These are phyloP conservation scores for Bruchidius siliquastri DNA, from an alignment of 2,888 invertebrate species.

Conservation along the genomic window DNA sequence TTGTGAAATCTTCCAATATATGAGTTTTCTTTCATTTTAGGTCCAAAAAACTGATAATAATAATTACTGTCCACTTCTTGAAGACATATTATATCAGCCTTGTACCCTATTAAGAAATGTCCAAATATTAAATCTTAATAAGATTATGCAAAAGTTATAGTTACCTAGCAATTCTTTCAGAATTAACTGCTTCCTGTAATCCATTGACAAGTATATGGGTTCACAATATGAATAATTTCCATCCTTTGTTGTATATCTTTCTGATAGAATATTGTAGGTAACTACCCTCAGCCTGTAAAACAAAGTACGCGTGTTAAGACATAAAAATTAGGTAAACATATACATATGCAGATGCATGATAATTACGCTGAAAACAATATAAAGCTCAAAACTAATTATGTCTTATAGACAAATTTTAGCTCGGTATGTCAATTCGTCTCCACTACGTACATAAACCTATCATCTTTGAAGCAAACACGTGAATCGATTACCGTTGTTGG, in stretches of 20 bases:
- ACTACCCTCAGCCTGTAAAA: constrained; percentile 73
- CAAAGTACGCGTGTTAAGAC: too few relatives aligned
- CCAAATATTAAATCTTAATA: constrained; percentile 17
- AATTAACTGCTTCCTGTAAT: constrained; percentile 82
- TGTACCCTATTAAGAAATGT: constrained; percentile 61
- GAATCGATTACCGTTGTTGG: too few relatives aligned
- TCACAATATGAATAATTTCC: constrained; percentile 81
- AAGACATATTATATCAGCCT: constrained; percentile 83
- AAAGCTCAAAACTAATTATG: too few relatives aligned
- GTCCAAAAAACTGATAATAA: constrained; percentile 62
- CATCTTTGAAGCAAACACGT: too few relatives aligned
- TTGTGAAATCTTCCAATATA: constrained; percentile 60
- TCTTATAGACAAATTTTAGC: too few relatives aligned
- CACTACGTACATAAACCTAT: too few relatives aligned
- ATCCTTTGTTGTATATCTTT: constrained; percentile 82
- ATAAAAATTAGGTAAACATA: too few relatives aligned
- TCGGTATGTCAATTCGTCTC: too few relatives aligned
- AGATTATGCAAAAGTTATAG: constrained; percentile 3
- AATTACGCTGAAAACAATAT: too few relatives aligned
- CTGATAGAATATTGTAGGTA: constrained; percentile 87
- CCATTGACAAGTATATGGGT: constrained; percentile 70
- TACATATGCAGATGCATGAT: too few relatives aligned
- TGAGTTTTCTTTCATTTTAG: constrained; percentile 54
- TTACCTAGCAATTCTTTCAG: constrained; percentile 75
- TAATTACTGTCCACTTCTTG: constrained; percentile 89